Evolutionary conservation across 2,113 vertebrate genomes (phyloP).

Genomic region (Ochotona curzoniae): DNA sequence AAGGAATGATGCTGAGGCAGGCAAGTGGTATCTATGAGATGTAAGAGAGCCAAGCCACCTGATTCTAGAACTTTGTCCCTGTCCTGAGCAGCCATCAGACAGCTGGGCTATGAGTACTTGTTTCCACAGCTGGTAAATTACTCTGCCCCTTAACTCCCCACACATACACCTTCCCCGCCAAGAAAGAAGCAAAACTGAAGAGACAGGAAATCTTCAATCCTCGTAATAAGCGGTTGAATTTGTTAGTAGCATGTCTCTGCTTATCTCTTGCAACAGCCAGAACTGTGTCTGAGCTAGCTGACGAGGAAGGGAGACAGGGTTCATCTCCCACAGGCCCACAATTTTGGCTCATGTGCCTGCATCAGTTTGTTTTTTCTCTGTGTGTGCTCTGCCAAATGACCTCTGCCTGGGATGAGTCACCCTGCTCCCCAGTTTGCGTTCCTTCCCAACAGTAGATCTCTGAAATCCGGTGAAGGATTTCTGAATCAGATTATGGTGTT

Average conservation of each 20-base stretch:
- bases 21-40: background rate
- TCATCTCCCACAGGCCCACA: background rate
- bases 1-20: background rate
- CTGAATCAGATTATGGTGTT: conserved; percentile 52
- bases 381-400: conserved; percentile 1
- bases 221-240: background rate
- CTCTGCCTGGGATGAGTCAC: conserved; percentile 67
- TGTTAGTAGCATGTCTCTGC: background rate
- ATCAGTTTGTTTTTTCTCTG: background rate
- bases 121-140: background rate
- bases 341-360: background rate
- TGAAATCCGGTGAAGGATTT: conserved; percentile 68
- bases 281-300: background rate
- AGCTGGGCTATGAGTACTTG: background rate
- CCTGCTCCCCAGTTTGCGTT: conserved; percentile 36
- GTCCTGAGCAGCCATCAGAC: background rate
- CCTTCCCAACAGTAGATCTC: conserved; percentile 48
- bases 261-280: background rate
- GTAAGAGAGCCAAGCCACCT: background rate
- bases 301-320: background rate
- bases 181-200: background rate
- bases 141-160: background rate
- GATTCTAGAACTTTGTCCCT: background rate
- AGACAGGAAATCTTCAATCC: background rate
- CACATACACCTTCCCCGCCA: too few relatives aligned